phyloP scores from a whole-genome alignment of 2,888 invertebrate genomes.

The Gnatocerus cornutus region DNA sequence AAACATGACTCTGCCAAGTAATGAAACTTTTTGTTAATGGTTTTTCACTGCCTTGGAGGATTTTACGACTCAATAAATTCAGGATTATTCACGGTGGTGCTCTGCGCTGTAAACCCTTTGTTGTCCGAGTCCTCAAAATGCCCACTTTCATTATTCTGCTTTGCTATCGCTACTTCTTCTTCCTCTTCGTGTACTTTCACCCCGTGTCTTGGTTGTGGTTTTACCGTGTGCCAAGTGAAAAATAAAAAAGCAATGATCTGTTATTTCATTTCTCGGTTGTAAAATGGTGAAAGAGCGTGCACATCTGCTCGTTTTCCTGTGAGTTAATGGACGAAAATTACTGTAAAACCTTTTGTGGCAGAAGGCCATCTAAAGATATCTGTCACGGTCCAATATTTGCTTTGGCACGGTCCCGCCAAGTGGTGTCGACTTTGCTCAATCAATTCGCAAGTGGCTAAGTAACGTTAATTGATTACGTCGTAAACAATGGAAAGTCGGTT shows the following conservation, averaged over 20 bases:
- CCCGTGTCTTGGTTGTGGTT: too few species aligned
- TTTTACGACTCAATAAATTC: slow-evolving; percentile 42
- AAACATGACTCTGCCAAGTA: slow-evolving; percentile 19
- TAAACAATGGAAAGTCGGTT: slow-evolving; percentile 44
- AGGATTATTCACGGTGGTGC: slow-evolving; percentile 27
- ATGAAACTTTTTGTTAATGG: slow-evolving; percentile 22
- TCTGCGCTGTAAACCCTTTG: slow-evolving; percentile 22
- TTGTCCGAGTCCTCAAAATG: not conserved
- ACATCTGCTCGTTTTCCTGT: too few species aligned
- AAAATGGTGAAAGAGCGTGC: too few species aligned
- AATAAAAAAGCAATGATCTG: too few species aligned
- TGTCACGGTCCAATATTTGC: slow-evolving; percentile 29
- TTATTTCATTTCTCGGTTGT: too few species aligned
- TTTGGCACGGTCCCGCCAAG: slow-evolving; percentile 29
- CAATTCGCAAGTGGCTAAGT: slow-evolving; percentile 29
- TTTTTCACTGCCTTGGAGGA: slow-evolving; percentile 30
- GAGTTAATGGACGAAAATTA: not conserved
- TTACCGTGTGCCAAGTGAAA: too few species aligned
- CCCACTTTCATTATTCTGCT: too few species aligned
- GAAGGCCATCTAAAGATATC: slow-evolving; percentile 14
- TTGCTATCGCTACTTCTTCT: too few species aligned
- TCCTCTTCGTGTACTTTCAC: too few species aligned
- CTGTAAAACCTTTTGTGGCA: slow-evolving; percentile 10
- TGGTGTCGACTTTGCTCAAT: slow-evolving; percentile 29
- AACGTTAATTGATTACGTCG: slow-evolving; percentile 39